phyloP scores from a whole-genome alignment of 2,888 invertebrate genomes.

The Torymus tubicola region DNA sequence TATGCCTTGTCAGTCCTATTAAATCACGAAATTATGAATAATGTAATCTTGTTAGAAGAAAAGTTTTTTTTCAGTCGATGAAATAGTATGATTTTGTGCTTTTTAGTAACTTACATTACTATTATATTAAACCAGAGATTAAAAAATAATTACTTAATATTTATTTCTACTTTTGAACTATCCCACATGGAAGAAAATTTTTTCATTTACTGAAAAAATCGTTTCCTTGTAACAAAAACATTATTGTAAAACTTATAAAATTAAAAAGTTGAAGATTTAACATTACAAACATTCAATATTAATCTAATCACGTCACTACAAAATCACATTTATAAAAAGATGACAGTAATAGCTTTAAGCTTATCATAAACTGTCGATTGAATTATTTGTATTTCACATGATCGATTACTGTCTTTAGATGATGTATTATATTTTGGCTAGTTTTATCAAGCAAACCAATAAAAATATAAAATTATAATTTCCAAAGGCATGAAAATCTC shows the following conservation, averaged over 20 bases:
- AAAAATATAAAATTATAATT: slow-evolving; percentile 15
- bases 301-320: slow-evolving; percentile 40
- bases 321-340: slow-evolving; percentile 36
- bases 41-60: slow-evolving; percentile 32
- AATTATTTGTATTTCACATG: slow-evolving; percentile 18
- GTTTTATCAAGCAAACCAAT: background rate
- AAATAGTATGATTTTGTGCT: slow-evolving; percentile 31
- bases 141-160: slow-evolving; percentile 18
- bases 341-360: slow-evolving; percentile 39
- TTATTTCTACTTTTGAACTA: background rate
- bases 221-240: slow-evolving; percentile 45
- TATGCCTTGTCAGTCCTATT: slow-evolving; percentile 42
- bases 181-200: slow-evolving; percentile 11
- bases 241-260: slow-evolving; percentile 26
- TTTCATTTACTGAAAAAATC: slow-evolving; percentile 4
- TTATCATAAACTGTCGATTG: slow-evolving; percentile 29
- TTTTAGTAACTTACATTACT: slow-evolving; percentile 6
- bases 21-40: slow-evolving; percentile 17
- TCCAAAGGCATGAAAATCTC: slow-evolving; percentile 17
- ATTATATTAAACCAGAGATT: background rate
- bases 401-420: slow-evolving; percentile 6
- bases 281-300: slow-evolving; percentile 40
- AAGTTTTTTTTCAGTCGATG: slow-evolving; percentile 9
- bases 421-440: background rate
- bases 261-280: slow-evolving; percentile 31